Conservation (phyloP, 2,797 vertebrate genomes). For the Phoeniculus purpureus region DNA sequence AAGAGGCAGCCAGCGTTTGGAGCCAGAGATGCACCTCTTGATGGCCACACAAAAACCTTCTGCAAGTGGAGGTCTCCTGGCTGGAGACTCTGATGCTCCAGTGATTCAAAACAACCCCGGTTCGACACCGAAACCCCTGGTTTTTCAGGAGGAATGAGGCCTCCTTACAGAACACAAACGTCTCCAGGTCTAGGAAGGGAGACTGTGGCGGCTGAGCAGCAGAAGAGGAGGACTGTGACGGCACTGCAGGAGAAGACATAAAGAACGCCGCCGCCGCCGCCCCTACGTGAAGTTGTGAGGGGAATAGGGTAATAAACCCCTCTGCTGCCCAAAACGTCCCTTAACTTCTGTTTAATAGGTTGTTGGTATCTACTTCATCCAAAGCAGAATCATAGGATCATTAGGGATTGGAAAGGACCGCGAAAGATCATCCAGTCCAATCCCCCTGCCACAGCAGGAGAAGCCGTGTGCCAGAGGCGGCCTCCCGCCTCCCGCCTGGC, state of each 20-base stretch:
- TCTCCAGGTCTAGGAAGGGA: neutral
- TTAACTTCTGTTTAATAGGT: neutral
- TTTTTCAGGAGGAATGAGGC: neutral
- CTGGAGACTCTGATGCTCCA: neutral
- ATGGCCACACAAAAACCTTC: neutral
- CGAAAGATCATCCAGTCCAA: too few relatives aligned
- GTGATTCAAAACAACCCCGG: neutral
- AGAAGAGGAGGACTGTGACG: neutral
- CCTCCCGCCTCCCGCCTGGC: too few relatives aligned
- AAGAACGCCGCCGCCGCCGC: too few relatives aligned
- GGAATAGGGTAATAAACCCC: neutral
- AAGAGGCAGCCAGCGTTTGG: too few relatives aligned
- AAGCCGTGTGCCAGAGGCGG: rapidly evolving
- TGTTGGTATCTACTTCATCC: neutral
- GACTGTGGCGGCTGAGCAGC: neutral
- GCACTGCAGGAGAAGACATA: neutral
- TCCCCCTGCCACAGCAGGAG: neutral
- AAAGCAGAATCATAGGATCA: neutral
- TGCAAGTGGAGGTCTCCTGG: neutral
- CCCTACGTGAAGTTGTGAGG: too few relatives aligned
- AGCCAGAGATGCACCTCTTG: neutral
- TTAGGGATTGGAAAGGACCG: too few relatives aligned
- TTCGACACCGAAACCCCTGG: neutral
- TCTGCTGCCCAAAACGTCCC: neutral
- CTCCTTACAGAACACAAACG: neutral